Base-by-base conservation (phyloP, 1,140 invertebrate species). In the Bombus difficillimus region DNA sequence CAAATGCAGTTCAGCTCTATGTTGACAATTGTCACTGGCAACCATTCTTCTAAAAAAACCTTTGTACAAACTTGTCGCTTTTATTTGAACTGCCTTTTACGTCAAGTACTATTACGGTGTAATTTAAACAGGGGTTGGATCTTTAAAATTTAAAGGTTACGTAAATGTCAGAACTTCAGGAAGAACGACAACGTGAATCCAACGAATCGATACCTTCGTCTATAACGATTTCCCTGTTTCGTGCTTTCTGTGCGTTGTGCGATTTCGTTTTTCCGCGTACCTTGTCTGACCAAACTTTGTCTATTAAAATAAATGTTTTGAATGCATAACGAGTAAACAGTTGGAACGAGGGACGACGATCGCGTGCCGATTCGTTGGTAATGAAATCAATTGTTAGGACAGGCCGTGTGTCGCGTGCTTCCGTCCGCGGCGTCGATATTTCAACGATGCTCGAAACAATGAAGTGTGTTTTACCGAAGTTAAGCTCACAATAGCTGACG, bases 391-490 rank as follows among this genome's bases (percentile, higher is more conserved):
- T 84, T 79, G 76, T 72, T 73, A 32, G 32, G 39, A 41, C 39
- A 74, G 15, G 5, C 57, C 32, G 43, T 37, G 43, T 66, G 80
- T 34, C 53, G 28, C n/a, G 39, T 8, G 69, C 57, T 62, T n/a
- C 53, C 71, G 39, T 34, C 13, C 53, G 57, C 32, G 32, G 81
- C 72, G 68, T 78, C 64, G 82, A 84, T 79, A 69, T 84, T 84
- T 79, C 82, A 79, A 84, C 76, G 73, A 77, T 77, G 10, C 59
- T 83, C 34, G 81, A 83, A 77, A 83, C 74, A 77, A 83, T 77
- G 81, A 66, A 47, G 74, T 41, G 74, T 69, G 75, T 83, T 83
- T 68, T 41, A 83, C 62, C 81, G 18, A 83, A 83, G 75, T 83
- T 83, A 77, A 68, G 64, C 62, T 77, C 43, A 57, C 81, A 83